Evolutionary conservation across 2,113 vertebrate species (phyloP).

Genomic region (Myodes glareolus): DNA sequence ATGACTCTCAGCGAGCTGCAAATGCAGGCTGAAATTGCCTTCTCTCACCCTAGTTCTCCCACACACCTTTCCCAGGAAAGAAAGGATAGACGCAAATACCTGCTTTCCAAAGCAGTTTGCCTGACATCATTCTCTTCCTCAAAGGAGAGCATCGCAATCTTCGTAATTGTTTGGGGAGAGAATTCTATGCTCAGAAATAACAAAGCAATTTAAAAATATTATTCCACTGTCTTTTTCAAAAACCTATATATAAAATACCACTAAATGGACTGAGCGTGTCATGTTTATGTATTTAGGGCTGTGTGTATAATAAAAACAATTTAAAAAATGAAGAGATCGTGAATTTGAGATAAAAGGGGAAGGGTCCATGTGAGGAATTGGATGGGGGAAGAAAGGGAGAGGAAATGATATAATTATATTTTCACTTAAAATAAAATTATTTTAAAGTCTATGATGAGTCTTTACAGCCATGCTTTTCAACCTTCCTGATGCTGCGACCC

Average conservation of each 20-base stretch:
- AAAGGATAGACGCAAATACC: conserved; percentile 31
- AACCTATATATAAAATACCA: neutral
- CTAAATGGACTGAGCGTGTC: neutral
- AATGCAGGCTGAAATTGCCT: conserved; percentile 33
- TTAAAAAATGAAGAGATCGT: neutral
- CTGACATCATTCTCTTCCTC: conserved; percentile 45
- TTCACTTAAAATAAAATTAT: neutral
- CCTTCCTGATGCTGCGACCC: neutral
- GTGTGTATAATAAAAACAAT: neutral
- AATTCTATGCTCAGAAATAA: neutral
- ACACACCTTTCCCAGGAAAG: conserved; percentile 2
- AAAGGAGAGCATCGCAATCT: neutral
- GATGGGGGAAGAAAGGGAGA: too few relatives aligned
- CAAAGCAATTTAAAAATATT: conserved; percentile 7
- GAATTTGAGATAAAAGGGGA: neutral
- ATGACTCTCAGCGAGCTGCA: neutral
- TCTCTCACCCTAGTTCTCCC: conserved; percentile 34
- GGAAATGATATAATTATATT: neutral
- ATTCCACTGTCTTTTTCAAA: conserved; percentile 37
- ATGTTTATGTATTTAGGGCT: neutral
- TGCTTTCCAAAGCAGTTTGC: conserved; percentile 47
- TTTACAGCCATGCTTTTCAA: neutral
- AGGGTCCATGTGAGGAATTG: neutral
- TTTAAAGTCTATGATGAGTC: neutral
- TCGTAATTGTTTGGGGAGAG: neutral